Percentiles rank a stretch among this genome's conserved stretches.
phyloP scores from a whole-genome alignment of 2,888 invertebrate species.

The Tenthredo livida region DNA sequence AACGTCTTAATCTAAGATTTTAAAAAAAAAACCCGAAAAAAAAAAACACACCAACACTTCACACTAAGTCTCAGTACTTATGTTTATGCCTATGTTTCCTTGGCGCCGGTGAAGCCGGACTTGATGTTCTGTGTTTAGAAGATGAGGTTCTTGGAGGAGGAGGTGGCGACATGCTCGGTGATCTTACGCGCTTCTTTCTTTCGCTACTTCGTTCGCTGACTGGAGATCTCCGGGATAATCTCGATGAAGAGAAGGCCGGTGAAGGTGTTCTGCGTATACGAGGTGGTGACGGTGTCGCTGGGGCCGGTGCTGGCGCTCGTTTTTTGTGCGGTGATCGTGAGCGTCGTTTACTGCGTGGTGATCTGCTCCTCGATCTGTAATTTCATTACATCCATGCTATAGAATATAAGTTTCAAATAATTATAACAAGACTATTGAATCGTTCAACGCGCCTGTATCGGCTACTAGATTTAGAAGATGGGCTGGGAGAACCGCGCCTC shows the following conservation, averaged over 20 bases:
- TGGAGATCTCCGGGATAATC: constrained; percentile 69
- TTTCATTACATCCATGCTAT: not conserved
- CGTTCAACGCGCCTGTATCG: constrained; percentile 68
- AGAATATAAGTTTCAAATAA: not conserved
- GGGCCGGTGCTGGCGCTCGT: constrained; percentile 62
- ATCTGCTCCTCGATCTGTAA: constrained; percentile 74
- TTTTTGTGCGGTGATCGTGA: constrained; percentile 78
- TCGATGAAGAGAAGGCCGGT: constrained; percentile 70
- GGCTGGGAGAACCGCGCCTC: constrained; percentile 71
- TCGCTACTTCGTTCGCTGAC: constrained; percentile 68
- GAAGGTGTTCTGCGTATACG: constrained; percentile 75
- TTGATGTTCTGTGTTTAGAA: constrained; percentile 71
- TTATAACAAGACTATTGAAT: not conserved
- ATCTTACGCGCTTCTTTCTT: constrained; percentile 71
- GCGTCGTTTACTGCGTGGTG: constrained; percentile 77
- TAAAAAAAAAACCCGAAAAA: not conserved
- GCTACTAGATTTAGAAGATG: constrained; percentile 68
- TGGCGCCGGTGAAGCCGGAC: constrained; percentile 78
- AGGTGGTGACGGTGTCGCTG: constrained; percentile 75
- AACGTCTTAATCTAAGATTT: constrained; percentile 3
- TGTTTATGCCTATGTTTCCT: constrained; percentile 81
- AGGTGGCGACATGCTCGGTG: constrained; percentile 75
- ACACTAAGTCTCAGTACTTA: constrained; percentile 77
- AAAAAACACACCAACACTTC: not conserved
- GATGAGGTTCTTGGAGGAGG: constrained; percentile 69